A percentile compares a stretch with the other conserved stretches of the same genome.
phyloP scores from a whole-genome alignment of 1,140 invertebrate genomes.

The Nephila pilipes region DNA sequence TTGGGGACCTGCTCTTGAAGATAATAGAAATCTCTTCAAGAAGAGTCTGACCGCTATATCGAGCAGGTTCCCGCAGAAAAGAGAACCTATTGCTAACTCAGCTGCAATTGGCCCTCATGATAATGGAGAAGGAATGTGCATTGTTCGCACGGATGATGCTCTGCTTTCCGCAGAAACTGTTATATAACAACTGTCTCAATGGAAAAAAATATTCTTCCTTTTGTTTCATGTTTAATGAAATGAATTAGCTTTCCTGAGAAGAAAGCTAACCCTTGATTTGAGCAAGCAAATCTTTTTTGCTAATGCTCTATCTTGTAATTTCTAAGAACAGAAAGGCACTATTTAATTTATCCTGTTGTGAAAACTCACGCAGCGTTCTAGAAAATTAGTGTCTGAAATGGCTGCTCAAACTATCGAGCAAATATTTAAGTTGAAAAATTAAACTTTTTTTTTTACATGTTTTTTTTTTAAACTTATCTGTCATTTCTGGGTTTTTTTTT shows the following conservation, averaged over 20 bases:
- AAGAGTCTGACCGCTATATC: constrained; percentile 61
- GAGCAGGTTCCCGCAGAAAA: constrained; percentile 47
- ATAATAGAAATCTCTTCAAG: constrained; percentile 61
- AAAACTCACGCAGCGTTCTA: background rate
- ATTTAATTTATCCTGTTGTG: background rate
- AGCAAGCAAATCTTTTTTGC: background rate
- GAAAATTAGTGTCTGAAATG: constrained; percentile 14
- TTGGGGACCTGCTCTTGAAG: constrained; percentile 71
- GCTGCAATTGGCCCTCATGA: background rate
- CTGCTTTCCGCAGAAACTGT: background rate
- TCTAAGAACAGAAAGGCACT: background rate
- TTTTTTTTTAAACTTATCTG: background rate
- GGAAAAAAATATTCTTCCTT: too few relatives aligned
- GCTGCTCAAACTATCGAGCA: background rate
- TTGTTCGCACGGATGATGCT: constrained; percentile 15
- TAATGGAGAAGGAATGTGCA: background rate
- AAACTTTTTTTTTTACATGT: background rate
- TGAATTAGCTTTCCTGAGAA: constrained; percentile 24
- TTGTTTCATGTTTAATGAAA: background rate
- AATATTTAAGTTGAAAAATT: background rate
- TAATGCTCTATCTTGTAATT: background rate
- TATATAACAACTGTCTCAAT: constrained; percentile 8
- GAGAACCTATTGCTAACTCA: background rate
- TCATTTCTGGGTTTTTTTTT: too few relatives aligned
- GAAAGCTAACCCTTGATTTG: constrained; percentile 2